A percentile compares a stretch with the other conserved stretches of the same genome.
Evolutionary conservation across 1,140 invertebrate genomes (phyloP).

Genomic region (Araneus ventricosus): DNA sequence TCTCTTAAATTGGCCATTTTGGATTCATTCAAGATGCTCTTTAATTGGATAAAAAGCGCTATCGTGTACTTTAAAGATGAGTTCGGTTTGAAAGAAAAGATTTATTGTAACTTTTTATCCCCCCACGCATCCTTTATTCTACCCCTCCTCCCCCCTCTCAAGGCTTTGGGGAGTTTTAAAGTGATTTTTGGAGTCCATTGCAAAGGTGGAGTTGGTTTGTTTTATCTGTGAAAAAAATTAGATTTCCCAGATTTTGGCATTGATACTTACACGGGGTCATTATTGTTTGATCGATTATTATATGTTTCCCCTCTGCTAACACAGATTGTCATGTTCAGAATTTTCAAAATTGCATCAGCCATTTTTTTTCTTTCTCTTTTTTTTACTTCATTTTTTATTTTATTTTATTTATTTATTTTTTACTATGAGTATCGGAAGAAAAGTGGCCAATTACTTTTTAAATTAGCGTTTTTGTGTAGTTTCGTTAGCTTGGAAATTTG

Average conservation of each 20-base stretch:
- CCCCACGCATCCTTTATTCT: not conserved
- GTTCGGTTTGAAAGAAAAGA: not conserved
- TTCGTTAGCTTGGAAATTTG: too few species aligned
- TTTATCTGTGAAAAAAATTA: not conserved
- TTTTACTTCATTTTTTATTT: too few species aligned
- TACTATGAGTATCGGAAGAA: too few species aligned
- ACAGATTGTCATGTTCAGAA: too few species aligned
- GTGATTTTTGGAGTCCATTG: not conserved
- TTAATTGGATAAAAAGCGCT: constrained; percentile 27
- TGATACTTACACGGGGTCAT: not conserved
- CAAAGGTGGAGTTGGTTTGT: not conserved
- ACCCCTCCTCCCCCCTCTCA: not conserved
- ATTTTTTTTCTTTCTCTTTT: too few species aligned
- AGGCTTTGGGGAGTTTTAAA: too few species aligned
- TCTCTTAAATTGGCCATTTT: constrained; percentile 32
- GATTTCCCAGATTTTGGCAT: not conserved
- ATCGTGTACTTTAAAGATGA: not conserved
- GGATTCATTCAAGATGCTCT: not conserved
- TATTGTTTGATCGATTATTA: not conserved
- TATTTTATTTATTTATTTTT: too few species aligned
- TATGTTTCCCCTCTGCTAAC: too few species aligned
- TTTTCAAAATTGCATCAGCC: too few species aligned
- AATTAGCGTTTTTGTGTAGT: too few species aligned
- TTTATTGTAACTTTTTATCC: not conserved
- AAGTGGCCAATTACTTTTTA: too few species aligned